Evolutionary conservation across 2,113 vertebrate genomes (phyloP).

Genomic region (Engystomops pustulosus): DNA sequence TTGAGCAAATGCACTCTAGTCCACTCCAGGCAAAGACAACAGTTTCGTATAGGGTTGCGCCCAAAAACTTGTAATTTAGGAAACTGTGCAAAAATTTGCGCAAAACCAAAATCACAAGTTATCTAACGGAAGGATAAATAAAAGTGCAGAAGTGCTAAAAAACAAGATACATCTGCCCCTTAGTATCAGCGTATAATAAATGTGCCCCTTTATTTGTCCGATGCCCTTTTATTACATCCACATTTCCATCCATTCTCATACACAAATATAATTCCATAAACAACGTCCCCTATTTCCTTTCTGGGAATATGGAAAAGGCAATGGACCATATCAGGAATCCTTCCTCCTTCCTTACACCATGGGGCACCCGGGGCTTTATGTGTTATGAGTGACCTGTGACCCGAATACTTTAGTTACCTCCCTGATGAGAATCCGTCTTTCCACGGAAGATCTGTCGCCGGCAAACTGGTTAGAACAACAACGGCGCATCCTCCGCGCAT

Average conservation of each 20-base stretch:
- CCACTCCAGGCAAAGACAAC: too few relatives aligned
- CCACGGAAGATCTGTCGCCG: constrained; percentile 11
- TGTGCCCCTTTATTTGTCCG: too few relatives aligned
- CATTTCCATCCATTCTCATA: background rate
- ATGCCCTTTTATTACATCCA: too few relatives aligned
- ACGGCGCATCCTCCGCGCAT: background rate
- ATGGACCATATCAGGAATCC: background rate
- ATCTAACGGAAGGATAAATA: too few relatives aligned
- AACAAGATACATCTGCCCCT: too few relatives aligned
- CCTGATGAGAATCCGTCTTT: constrained; percentile 20
- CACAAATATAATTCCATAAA: background rate
- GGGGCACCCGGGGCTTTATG: background rate
- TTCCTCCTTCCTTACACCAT: background rate
- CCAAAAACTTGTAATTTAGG: too few relatives aligned
- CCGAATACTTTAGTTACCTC: background rate
- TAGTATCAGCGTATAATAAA: too few relatives aligned
- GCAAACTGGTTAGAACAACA: constrained; percentile 16
- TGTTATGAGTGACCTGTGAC: background rate
- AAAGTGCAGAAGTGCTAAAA: too few relatives aligned
- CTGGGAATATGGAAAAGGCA: background rate
- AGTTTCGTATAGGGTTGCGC: too few relatives aligned
- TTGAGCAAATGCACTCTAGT: too few relatives aligned
- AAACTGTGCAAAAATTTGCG: too few relatives aligned
- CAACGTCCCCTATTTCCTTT: background rate
- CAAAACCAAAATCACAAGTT: too few relatives aligned